These are phyloP conservation scores for Lathronympha strigana DNA, from an alignment of 2,888 invertebrate genomes.

Conservation along the genomic window DNA sequence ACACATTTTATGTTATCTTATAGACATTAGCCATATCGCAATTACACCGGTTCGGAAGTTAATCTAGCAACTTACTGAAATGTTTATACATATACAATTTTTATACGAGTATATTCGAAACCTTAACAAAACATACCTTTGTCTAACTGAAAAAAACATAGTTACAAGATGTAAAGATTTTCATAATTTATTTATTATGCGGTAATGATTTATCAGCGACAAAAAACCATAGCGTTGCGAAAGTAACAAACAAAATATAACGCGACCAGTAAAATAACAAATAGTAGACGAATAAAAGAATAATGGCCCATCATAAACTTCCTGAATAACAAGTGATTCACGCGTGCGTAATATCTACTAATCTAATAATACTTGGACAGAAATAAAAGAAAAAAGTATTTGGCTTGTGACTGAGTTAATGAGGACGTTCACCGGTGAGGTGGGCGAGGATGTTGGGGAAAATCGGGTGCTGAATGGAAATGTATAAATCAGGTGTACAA, in stretches of 20 bases:
- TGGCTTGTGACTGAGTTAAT: constrained; percentile 64
- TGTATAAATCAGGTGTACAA: not conserved
- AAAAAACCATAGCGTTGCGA: constrained; percentile 25
- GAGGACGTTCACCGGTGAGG: constrained; percentile 69
- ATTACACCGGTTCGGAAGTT: no score
- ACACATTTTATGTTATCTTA: no score
- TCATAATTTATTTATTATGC: not conserved
- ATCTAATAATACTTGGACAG: constrained; percentile 65
- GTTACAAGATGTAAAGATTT: no score
- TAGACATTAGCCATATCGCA: no score
- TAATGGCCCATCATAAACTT: constrained; percentile 45
- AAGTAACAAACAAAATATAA: constrained; percentile 34
- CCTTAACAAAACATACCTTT: no score
- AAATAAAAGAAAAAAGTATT: constrained; percentile 69
- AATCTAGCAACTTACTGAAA: no score
- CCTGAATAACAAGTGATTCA: constrained; percentile 48
- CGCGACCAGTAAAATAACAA: constrained; percentile 30
- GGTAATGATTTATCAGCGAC: constrained; percentile 11
- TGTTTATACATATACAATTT: no score
- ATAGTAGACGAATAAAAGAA: constrained; percentile 47
- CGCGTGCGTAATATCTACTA: constrained; percentile 56
- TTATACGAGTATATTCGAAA: no score
- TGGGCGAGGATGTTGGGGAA: constrained; percentile 30
- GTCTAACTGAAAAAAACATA: no score
- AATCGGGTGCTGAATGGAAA: constrained; percentile 1